Evolutionary conservation across 1,140 invertebrate species (phyloP), one percentile per base, ranked within the genome.

Genomic region (Drosophila murphyi): DNA sequence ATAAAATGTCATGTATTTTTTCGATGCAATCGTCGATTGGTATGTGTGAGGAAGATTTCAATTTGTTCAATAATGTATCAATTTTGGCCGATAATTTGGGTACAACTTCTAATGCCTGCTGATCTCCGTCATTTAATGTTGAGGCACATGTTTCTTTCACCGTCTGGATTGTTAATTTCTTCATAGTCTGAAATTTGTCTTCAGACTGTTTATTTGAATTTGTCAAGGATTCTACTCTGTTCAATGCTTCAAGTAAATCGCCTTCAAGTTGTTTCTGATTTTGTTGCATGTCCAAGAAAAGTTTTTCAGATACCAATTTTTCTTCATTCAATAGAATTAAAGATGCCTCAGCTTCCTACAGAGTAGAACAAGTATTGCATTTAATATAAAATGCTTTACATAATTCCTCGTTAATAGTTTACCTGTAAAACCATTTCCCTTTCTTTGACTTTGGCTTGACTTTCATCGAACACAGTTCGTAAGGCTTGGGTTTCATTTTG

Each of bases 21-120:
- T 80, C 68, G 8, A 37, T 75, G 5, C 62, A 65, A 4, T 45
- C 47, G 1, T 69, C 61, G 39, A 56, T 61, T 41, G 39, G 60
- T 32, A 34, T 41, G 20, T 74, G 39, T 0, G 68, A 45, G 3
- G 73, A 8, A 45, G 55, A 37, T 34, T 54, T 65, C 7, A 85
- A 70, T 70, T 78, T 80, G 12, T 54, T 47, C 3, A 88, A 51
- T 43, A 90, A 64, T 7, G 52, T 12, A 88, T 95, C 96, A 70
- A 95, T 95, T 73, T 94, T 93, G 28, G 94, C 93, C 3, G 94
- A 94, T 87, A 96, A 94, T 92, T 94, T 95, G 95, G 75, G 81
- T 8, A 85, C 67, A 7, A 69, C 64, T 50, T 88, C 80, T 45
- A 89, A 47, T 8, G 85, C 78, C 32, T 88, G 73, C 31, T 81